phyloP scores from a whole-genome alignment of 2,888 invertebrate genomes.

The Leptinotarsa haldemani region DNA sequence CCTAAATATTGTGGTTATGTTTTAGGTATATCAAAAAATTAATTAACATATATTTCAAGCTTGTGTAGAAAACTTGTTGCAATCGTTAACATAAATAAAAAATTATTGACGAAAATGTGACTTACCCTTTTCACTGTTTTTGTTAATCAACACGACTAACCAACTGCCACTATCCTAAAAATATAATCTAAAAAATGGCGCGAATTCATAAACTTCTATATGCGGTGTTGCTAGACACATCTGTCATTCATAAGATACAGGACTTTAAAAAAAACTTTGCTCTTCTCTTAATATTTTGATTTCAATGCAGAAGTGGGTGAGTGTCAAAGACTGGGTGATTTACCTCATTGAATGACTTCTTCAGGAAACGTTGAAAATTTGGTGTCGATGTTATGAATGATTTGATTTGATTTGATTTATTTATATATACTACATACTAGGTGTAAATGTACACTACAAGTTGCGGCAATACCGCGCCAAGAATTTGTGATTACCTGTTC shows the following conservation, averaged over 20 bases:
- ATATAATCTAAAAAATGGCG: not conserved
- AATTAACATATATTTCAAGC: constrained; percentile 7
- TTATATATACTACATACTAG: no score
- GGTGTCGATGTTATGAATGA: no score
- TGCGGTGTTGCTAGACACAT: not conserved
- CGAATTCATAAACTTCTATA: not conserved
- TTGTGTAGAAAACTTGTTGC: constrained; percentile 5
- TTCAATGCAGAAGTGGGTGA: not conserved
- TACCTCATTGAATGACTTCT: not conserved
- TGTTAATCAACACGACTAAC: not conserved
- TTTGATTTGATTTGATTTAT: no score
- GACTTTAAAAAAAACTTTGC: not conserved
- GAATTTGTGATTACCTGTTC: constrained; percentile 13
- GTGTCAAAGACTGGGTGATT: not conserved
- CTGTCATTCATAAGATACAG: not conserved
- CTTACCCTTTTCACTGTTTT: not conserved
- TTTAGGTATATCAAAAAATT: not conserved
- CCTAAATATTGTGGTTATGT: constrained; percentile 1
- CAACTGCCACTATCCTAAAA: not conserved
- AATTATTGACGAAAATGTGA: constrained; percentile 3
- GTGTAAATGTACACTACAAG: no score
- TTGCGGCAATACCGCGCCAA: not conserved
- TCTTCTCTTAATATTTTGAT: not conserved
- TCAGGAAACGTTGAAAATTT: no score
- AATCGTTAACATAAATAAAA: constrained; percentile 2